Base-by-base conservation (phyloP, 2,888 invertebrate species). In the Balanococcus diminutus region DNA sequence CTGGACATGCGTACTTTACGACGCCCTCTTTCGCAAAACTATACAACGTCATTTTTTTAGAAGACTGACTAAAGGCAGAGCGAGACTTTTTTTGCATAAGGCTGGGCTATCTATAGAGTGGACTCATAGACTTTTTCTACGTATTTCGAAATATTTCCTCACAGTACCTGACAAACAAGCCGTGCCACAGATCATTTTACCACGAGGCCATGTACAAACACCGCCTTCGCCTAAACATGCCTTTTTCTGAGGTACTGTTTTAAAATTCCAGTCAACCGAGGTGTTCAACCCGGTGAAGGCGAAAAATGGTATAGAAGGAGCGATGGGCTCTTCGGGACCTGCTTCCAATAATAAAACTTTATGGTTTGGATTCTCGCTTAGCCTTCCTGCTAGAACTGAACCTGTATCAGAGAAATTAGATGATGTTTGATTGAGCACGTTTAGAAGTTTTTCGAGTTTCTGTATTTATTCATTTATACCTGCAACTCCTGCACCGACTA, bases 401-500 rank as follows among this genome's bases (percentile, higher is more conserved):
- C 92, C 92, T 4, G 25, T 25, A 61, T 2, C n/a, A 46, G 3
- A n/a, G 46, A 46, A 46, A 0, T 1, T 16, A n/a, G 31, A 36
- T 79, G 31, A 36, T 79, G 31, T 19, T 16, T 32, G 16, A 14
- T 14, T 14, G 9, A 5, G 16, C n/a, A 22, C 4, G 3, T 19
- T 4, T 56, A 3, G 75, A 19, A 36, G 28, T 1, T 36, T 82
- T 82, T 82, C n/a, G 19, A 39, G 4, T 87, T 89, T 36, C 88
- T 46, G 6, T 46, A n/a, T n/a, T 46, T 56, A 22, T 19, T 22
- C n/a, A 1, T n/a, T 19, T 89, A 4, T 89, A 92, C 96, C 96
- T 89, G 96, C 96, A 0, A 96, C 96, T 11, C 97, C 96, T 0
- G 94, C 95, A 0, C 97, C 97, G 39, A 97, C 93, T 85, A 96